phyloP scores from a whole-genome alignment of 2,797 vertebrate species.

The Coracias cyanogaster region DNA sequence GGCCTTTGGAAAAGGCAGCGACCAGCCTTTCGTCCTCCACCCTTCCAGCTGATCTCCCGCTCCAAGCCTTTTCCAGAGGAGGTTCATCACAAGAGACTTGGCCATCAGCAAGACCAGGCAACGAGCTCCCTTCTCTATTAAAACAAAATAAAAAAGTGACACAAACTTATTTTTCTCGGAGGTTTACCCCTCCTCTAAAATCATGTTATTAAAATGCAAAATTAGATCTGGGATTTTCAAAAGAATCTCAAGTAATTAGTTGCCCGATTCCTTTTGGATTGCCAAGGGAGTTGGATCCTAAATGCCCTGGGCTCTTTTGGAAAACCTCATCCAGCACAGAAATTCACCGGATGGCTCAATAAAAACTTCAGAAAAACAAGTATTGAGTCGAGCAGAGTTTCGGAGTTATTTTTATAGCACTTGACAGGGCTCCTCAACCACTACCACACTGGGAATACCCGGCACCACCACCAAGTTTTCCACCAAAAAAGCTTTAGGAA shows the following conservation, averaged over 20 bases:
- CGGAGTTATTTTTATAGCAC: neutral
- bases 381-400: neutral
- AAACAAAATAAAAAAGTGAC: neutral
- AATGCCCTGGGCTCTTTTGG: constrained; percentile 8
- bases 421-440: neutral
- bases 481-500: neutral
- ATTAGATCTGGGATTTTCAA: constrained; percentile 59
- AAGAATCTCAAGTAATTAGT: constrained; percentile 47
- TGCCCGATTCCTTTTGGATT: neutral
- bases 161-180: constrained; percentile 2
- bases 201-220: constrained; percentile 3
- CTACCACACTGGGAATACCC: fast-evolving
- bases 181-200: neutral
- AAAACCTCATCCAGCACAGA: neutral
- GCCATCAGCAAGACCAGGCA: neutral
- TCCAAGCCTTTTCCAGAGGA: neutral
- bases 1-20: neutral
- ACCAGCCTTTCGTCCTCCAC: fast-evolving
- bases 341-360: neutral
- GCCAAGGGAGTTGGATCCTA: constrained; percentile 26
- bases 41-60: neutral
- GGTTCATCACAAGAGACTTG: fast-evolving
- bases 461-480: neutral
- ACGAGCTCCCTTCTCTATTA: neutral
- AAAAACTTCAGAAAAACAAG: neutral